Evolutionary conservation across 1,140 invertebrate species (phyloP).

Genomic region (Microplitis mediator): DNA sequence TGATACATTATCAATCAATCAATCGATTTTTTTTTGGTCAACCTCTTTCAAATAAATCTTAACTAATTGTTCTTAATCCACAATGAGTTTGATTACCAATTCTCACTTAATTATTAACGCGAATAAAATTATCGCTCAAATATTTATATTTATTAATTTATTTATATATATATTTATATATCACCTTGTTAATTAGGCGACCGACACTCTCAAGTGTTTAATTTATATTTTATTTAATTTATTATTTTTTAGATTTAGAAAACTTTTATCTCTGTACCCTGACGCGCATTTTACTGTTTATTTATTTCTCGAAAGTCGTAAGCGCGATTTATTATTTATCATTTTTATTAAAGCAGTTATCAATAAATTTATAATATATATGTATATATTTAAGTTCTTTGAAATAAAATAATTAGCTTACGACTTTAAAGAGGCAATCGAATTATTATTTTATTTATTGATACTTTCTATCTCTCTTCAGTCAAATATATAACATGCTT

Average conservation of each 20-base stretch:
- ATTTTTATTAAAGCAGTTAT: too few relatives aligned
- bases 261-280: background rate
- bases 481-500: conserved; percentile 4
- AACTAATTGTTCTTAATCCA: background rate
- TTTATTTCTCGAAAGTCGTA: background rate
- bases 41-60: background rate
- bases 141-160: conserved; percentile 33
- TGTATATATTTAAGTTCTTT: background rate
- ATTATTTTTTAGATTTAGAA: background rate
- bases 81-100: conserved; percentile 20
- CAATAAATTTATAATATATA: too few relatives aligned
- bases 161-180: conserved; percentile 1
- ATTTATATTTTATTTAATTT: background rate
- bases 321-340: too few relatives aligned
- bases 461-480: background rate
- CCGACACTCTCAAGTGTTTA: too few relatives aligned
- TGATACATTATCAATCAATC: background rate
- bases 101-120: conserved; percentile 22
- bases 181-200: too few relatives aligned
- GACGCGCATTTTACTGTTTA: background rate
- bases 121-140: background rate
- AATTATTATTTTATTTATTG: conserved; percentile 4
- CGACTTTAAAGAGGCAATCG: too few relatives aligned
- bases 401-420: background rate
- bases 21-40: background rate